Conservation (phyloP, 2,797 vertebrate species). For the Stomatorhinus walkeri region DNA sequence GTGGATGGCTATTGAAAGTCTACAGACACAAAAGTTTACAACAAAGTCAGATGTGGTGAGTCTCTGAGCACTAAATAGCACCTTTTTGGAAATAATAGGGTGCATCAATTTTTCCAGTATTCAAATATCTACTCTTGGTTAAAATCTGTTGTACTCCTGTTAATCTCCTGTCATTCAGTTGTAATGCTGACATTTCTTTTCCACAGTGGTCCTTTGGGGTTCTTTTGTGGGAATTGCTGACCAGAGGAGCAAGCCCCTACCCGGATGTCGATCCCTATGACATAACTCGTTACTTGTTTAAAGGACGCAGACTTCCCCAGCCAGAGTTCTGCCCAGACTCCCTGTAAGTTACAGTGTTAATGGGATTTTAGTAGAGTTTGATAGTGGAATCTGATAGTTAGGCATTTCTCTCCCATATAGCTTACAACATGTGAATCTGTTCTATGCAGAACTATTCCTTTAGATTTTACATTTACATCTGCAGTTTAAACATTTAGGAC, state of each 20-base stretch:
- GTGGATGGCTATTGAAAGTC: slow-evolving; percentile 96
- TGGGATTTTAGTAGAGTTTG: neutral
- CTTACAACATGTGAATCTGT: neutral
- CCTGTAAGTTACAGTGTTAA: slow-evolving; percentile 67
- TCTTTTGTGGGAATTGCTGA: slow-evolving; percentile 91
- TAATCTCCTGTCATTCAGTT: neutral
- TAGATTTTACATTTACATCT: neutral
- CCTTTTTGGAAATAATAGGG: neutral
- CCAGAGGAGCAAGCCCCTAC: slow-evolving; percentile 84
- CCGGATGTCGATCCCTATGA: slow-evolving; percentile 85
- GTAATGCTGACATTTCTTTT: neutral
- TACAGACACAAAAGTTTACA: slow-evolving; percentile 94
- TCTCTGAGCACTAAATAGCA: neutral
- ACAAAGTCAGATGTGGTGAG: slow-evolving; percentile 92
- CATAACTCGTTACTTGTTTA: slow-evolving; percentile 74
- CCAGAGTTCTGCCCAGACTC: slow-evolving; percentile 81
- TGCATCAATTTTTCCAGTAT: neutral
- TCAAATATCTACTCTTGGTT: neutral
- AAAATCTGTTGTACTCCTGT: neutral
- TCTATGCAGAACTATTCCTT: neutral
- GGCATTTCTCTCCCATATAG: neutral
- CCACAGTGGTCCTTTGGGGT: slow-evolving; percentile 93
- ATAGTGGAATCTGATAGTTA: neutral
- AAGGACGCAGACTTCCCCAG: slow-evolving; percentile 80
- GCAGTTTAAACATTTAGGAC: neutral